These are phyloP conservation scores for Limnothrissa miodon DNA, from an alignment of 2,113 vertebrate species.

Conservation along the genomic window DNA sequence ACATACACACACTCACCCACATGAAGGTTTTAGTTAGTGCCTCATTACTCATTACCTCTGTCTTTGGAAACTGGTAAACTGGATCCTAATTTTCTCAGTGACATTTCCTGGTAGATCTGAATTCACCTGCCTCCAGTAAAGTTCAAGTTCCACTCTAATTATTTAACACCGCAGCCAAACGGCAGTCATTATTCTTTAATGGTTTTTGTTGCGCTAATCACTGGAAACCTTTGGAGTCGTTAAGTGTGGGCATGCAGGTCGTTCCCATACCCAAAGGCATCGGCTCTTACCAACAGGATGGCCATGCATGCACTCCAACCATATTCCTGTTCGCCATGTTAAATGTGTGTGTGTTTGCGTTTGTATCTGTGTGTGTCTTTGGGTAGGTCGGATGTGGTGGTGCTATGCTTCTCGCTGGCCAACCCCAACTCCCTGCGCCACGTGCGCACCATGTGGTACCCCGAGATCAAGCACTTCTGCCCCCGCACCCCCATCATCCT, in stretches of 20 bases:
- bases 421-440: conserved; percentile 88
- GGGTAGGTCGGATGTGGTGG: conserved; percentile 84
- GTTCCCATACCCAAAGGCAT: not conserved
- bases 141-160: not conserved
- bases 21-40: not conserved
- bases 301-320: not conserved
- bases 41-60: conserved; percentile 16
- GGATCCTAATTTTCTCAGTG: not conserved
- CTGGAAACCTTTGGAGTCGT: not conserved
- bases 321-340: not conserved
- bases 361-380: conserved; percentile 25
- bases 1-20: not conserved
- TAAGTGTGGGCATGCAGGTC: not conserved
- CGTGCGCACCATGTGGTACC: conserved; percentile 89
- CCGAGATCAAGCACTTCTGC: conserved; percentile 92
- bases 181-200: not conserved
- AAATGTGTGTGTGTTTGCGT: conserved; percentile 23
- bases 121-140: not conserved
- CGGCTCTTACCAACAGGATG: not conserved
- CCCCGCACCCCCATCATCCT: conserved; percentile 87
- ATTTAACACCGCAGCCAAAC: not conserved
- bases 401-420: conserved; percentile 86
- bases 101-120: not conserved
- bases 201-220: not conserved
- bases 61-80: not conserved